Base-by-base conservation (phyloP, 2,797 vertebrate genomes). In the Lagodon rhomboides region DNA sequence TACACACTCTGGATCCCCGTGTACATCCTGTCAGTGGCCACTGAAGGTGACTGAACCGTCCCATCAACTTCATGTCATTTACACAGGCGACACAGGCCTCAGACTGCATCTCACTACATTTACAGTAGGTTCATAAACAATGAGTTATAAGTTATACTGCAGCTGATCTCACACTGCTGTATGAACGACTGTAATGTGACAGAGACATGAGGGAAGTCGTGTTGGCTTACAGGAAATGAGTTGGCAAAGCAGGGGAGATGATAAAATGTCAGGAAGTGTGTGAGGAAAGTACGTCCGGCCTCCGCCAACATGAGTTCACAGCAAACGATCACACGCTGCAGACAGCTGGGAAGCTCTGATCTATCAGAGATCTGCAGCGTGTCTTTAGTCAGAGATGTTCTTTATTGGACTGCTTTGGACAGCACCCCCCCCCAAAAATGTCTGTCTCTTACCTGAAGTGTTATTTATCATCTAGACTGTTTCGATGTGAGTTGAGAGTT, bases 1-100 rank as follows among this genome's bases (percentile, higher is more conserved):
- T 96, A 98, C 89, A 96, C 97, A 0, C 86, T 98, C 5, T 95
- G 95, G 91, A 97, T 99, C 91, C 96, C 76, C 0, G 44, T 98
- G 8, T 98, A 98, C 77, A 87, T 96, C 23, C 86, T 97, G 77
- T 96, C 97, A n/a, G 96, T 95, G 68, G 84, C 96, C 20, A 95
- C 94, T 55, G 95, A 99, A 97, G 97, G 98, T 98, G 64, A 85
- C 11, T 0, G 0, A 11, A n/a, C 13, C 10, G 0, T 47, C 46
- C 27, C 7, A 30, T 38, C 0, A 1, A 0, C 22, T 68, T n/a
- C 13, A n/a, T n/a, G n/a, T n/a, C n/a, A n/a, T n/a, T n/a, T n/a
- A n/a, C n/a, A n/a, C n/a, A n/a, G n/a, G n/a, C n/a, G n/a, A 0
- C 7, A 22, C 25, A 3, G 12, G 54, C 2, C 12, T 25, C 22